These are phyloP conservation scores for Lateolabrax maculatus DNA, from an alignment of 2,797 vertebrate genomes.

Conservation along the genomic window DNA sequence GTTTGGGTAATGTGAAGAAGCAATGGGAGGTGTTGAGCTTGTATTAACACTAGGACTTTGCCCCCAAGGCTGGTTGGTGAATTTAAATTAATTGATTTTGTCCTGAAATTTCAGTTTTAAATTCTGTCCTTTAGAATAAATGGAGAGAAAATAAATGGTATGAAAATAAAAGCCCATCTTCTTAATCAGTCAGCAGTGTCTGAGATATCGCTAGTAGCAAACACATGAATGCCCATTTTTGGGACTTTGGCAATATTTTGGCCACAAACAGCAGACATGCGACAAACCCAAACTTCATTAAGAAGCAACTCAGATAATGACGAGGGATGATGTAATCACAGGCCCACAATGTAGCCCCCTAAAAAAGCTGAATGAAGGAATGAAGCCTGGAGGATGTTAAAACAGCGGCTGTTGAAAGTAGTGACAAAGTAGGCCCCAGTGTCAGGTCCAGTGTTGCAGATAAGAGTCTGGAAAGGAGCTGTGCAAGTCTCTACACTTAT, in stretches of 20 bases:
- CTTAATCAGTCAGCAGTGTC: background rate
- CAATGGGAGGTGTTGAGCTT: background rate
- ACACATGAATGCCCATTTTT: background rate
- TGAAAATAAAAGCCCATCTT: background rate
- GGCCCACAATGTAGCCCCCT: background rate
- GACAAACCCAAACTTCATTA: background rate
- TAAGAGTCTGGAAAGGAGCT: slow-evolving; percentile 27
- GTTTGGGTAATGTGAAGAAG: no score
- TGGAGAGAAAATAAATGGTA: background rate
- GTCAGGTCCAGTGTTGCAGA: slow-evolving; percentile 39
- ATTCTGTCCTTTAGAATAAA: background rate
- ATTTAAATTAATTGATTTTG: background rate
- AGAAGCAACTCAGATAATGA: slow-evolving; percentile 14
- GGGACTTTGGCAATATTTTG: background rate
- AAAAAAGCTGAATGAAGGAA: background rate
- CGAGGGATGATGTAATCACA: background rate
- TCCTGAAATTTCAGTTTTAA: background rate
- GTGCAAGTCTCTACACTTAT: slow-evolving; percentile 20
- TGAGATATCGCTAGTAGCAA: background rate
- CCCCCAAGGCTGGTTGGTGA: background rate
- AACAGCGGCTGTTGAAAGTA: slow-evolving; percentile 24
- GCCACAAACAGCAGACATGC: background rate
- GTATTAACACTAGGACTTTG: background rate
- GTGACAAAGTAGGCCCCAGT: slow-evolving; percentile 42
- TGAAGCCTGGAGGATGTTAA: background rate